phyloP scores from a whole-genome alignment of 2,888 invertebrate species.

The Conchocele bisecta region DNA sequence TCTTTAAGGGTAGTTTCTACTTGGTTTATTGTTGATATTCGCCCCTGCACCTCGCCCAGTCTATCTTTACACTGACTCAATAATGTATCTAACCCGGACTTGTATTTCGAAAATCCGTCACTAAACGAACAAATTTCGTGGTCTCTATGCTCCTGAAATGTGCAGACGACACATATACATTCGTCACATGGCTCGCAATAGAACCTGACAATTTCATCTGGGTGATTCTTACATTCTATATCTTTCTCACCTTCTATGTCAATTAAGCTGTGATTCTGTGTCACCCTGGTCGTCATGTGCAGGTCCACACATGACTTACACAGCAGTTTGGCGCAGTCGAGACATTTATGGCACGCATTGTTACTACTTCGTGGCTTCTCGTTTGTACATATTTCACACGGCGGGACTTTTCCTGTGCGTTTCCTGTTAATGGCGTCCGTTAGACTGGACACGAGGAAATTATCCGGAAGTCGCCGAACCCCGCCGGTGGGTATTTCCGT shows the following conservation, averaged over 20 bases:
- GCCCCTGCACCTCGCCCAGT: slow-evolving; percentile 66
- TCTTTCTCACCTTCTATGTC: slow-evolving; percentile 82
- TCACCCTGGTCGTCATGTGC: slow-evolving; percentile 80
- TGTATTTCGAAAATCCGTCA: slow-evolving; percentile 79
- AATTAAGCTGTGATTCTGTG: slow-evolving; percentile 79
- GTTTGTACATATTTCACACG: slow-evolving; percentile 78
- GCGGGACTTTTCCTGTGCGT: slow-evolving; percentile 66
- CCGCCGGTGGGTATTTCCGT: slow-evolving; percentile 81
- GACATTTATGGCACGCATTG: slow-evolving; percentile 79
- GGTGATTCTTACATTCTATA: slow-evolving; percentile 80
- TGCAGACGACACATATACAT: slow-evolving; percentile 82
- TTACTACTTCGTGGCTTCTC: slow-evolving; percentile 60
- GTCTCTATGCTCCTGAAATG: slow-evolving; percentile 81
- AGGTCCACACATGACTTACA: slow-evolving; percentile 80
- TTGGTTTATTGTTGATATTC: slow-evolving; percentile 75
- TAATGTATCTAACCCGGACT: slow-evolving; percentile 66
- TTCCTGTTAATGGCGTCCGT: slow-evolving; percentile 76
- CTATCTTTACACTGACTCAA: slow-evolving; percentile 69
- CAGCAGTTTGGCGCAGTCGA: slow-evolving; percentile 81
- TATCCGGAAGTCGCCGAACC: slow-evolving; percentile 79
- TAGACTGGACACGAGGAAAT: slow-evolving; percentile 80
- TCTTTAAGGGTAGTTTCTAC: slow-evolving; percentile 78
- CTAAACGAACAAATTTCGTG: slow-evolving; percentile 81
- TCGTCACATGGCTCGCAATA: slow-evolving; percentile 82
- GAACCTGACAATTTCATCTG: slow-evolving; percentile 80